Evolutionary conservation across 2,113 vertebrate genomes (phyloP).

Genomic region (Pollimyrus isidori): DNA sequence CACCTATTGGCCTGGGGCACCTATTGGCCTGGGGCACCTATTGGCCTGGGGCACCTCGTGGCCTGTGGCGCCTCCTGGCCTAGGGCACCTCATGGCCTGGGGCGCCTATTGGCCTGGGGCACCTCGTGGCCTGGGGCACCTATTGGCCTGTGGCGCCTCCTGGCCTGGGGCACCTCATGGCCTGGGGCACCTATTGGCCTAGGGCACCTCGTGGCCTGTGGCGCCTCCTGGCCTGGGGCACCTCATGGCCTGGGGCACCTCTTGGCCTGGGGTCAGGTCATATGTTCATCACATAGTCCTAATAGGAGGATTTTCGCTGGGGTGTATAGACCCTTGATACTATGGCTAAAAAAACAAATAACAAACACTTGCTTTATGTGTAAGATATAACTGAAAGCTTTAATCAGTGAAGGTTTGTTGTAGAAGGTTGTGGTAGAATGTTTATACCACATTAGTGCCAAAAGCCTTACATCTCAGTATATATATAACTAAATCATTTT

Average conservation of each 20-base stretch:
- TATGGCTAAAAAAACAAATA: not conserved
- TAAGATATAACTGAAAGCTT: not conserved
- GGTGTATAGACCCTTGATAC: not conserved
- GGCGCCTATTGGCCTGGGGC: not conserved
- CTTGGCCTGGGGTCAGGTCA: not conserved
- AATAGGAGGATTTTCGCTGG: too few relatives aligned
- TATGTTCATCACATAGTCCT: too few relatives aligned
- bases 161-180: not conserved
- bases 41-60: not conserved
- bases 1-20: too few relatives aligned
- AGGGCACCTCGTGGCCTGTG: too few relatives aligned
- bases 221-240: too few relatives aligned
- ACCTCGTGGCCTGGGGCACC: fast-evolving
- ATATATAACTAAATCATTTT: not conserved
- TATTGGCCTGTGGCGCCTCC: not conserved
- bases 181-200: not conserved
- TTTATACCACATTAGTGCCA: not conserved
- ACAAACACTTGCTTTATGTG: not conserved
- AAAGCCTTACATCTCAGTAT: not conserved
- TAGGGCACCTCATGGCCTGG: too few relatives aligned
- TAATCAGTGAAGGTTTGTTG: not conserved
- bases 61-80: too few relatives aligned
- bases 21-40: too few relatives aligned
- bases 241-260: too few relatives aligned
- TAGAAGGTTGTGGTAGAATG: not conserved